These are phyloP conservation scores for Pheucticus melanocephalus DNA, from an alignment of 2,113 vertebrate species.

Conservation along the genomic window DNA sequence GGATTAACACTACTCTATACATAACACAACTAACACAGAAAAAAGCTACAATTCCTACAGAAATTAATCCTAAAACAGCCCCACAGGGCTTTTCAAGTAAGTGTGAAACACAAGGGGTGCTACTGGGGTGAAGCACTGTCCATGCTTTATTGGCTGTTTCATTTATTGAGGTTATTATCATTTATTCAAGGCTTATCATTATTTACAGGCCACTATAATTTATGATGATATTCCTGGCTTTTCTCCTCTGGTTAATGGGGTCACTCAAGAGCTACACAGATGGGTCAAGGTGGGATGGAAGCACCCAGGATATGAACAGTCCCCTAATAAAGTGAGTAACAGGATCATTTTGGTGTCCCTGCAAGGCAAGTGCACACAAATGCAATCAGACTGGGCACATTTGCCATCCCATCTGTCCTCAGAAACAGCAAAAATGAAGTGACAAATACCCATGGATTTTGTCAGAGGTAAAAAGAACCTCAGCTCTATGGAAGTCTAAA, in stretches of 20 bases:
- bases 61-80: not conserved
- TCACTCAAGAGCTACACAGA: not conserved
- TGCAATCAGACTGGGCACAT: fast-evolving
- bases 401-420: not conserved
- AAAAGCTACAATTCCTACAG: not conserved
- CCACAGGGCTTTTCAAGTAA: not conserved
- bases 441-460: not conserved
- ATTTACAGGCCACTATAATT: not conserved
- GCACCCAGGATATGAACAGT: fast-evolving
- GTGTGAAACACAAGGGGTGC: not conserved
- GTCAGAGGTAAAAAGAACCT: not conserved
- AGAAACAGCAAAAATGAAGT: not conserved
- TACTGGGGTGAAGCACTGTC: not conserved
- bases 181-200: not conserved
- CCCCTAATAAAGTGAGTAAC: not conserved
- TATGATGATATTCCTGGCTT: not conserved
- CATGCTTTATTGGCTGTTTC: not conserved
- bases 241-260: not conserved
- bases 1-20: not conserved
- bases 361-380: not conserved
- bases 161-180: not conserved
- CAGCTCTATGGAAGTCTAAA: fast-evolving
- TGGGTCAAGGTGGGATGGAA: not conserved
- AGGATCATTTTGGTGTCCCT: not conserved
- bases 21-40: not conserved